These are phyloP conservation scores for Boulengeromyrus knoepffleri DNA, from an alignment of 2,113 vertebrate species.

Conservation along the genomic window DNA sequence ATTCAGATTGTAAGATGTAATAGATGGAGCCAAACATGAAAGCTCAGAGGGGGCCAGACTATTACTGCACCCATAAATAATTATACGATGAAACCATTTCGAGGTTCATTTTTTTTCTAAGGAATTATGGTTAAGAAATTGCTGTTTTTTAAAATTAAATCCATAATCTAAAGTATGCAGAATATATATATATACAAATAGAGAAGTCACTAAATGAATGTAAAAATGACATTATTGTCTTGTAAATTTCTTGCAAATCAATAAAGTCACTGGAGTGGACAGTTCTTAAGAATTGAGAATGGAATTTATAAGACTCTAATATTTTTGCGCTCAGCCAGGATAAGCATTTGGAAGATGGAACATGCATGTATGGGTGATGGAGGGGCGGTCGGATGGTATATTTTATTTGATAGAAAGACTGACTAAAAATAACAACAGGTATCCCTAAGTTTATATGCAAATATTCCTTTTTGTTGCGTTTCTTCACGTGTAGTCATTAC, in stretches of 20 bases:
- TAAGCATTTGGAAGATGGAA: not conserved
- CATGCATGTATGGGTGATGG: not conserved
- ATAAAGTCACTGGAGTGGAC: not conserved
- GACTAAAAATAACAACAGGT: not conserved
- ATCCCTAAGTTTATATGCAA: not conserved
- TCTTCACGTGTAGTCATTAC: not conserved
- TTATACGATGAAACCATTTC: not conserved
- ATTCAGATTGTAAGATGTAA: not conserved
- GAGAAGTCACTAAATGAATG: not conserved
- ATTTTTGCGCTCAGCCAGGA: not conserved
- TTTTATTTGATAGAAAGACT: not conserved
- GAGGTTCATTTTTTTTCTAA: not conserved
- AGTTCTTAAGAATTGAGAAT: not conserved
- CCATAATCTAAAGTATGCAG: not conserved
- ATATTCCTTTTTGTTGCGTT: not conserved
- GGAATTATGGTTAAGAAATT: not conserved
- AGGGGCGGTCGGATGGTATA: not conserved
- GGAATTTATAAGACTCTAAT: not conserved
- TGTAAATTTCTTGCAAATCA: not conserved
- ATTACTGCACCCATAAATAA: not conserved
- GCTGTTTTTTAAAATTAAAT: not conserved
- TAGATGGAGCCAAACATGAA: not conserved
- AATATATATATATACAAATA: not conserved
- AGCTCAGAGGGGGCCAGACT: not conserved
- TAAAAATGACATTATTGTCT: not conserved